Evolutionary conservation across 2,888 invertebrate genomes (phyloP).

Genomic region (Epicampocera succincta): DNA sequence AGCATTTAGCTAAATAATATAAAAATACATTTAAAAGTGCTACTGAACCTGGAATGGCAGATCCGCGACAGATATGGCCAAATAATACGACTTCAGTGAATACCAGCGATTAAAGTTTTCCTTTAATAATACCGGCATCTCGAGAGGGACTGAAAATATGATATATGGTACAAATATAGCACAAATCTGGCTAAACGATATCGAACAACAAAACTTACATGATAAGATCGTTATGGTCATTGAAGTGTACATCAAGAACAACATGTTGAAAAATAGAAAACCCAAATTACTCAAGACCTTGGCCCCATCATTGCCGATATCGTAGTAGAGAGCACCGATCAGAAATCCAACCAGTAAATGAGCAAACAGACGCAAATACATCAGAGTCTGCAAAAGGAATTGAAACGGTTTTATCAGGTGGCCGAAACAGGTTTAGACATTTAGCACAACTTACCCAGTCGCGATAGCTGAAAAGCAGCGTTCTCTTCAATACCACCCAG

Average conservation of each 20-base stretch:
- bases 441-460: conserved; percentile 88
- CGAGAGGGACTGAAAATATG: conserved; percentile 87
- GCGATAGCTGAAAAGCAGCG: conserved; percentile 91
- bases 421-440: neutral
- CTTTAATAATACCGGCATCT: conserved; percentile 96
- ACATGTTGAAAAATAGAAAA: conserved; percentile 98
- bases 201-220: conserved; percentile 85
- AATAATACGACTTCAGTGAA: conserved; percentile 95
- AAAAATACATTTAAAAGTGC: too few relatives aligned
- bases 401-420: conserved; percentile 26
- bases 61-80: conserved; percentile 97
- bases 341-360: conserved; percentile 96
- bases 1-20: too few relatives aligned
- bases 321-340: conserved; percentile 97
- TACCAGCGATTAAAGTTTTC: conserved; percentile 99
- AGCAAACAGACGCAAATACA: conserved; percentile 96
- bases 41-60: conserved; percentile 95
- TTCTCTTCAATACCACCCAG: conserved; percentile 92
- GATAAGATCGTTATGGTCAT: conserved; percentile 99
- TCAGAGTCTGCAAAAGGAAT: conserved; percentile 89
- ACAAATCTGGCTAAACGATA: neutral
- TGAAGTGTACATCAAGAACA: conserved; percentile 99
- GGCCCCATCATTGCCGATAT: conserved; percentile 97
- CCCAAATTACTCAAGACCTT: conserved; percentile 98
- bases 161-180: neutral